Conservation (phyloP, 2,888 invertebrate genomes). For the Tachystola acroxantha region DNA sequence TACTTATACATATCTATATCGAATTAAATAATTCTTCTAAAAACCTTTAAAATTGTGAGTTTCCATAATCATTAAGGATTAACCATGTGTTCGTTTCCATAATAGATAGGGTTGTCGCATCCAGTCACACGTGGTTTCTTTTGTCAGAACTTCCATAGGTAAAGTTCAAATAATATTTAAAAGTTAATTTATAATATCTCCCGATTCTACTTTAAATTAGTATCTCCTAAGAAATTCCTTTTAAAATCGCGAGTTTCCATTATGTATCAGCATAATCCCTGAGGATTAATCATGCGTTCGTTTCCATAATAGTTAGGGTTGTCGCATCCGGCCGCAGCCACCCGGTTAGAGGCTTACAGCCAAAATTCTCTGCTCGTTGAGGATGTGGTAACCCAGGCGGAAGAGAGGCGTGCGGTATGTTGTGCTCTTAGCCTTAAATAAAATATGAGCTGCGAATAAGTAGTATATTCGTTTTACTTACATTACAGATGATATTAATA, state of each 20-base stretch:
- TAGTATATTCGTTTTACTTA: background rate
- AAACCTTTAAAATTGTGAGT: background rate
- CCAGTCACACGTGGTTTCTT: too few species aligned
- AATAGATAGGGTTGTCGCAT: conserved; percentile 30
- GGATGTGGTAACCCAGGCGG: conserved; percentile 39
- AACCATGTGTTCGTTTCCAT: conserved; percentile 18
- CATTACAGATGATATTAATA: too few species aligned
- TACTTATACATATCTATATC: too few species aligned
- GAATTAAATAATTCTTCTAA: too few species aligned
- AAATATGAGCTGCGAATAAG: background rate
- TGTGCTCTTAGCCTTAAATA: background rate
- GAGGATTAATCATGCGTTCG: conserved; percentile 22
- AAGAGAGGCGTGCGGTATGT: conserved; percentile 15
- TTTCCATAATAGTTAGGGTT: conserved; percentile 24
- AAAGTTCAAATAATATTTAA: too few species aligned
- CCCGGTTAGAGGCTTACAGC: conserved; percentile 27
- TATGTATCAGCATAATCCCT: conserved; percentile 20
- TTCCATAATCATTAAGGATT: conserved; percentile 23
- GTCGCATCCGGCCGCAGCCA: conserved; percentile 38
- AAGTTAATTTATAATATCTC: too few species aligned
- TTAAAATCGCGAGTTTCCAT: background rate
- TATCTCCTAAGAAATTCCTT: too few species aligned
- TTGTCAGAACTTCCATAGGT: too few species aligned
- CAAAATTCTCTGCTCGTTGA: conserved; percentile 37
- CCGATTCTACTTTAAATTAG: too few species aligned